Percentiles rank a stretch among this genome's conserved stretches.
These are phyloP conservation scores for Carollia perspicillata DNA, from an alignment of 2,113 vertebrate species.

Conservation along the genomic window DNA sequence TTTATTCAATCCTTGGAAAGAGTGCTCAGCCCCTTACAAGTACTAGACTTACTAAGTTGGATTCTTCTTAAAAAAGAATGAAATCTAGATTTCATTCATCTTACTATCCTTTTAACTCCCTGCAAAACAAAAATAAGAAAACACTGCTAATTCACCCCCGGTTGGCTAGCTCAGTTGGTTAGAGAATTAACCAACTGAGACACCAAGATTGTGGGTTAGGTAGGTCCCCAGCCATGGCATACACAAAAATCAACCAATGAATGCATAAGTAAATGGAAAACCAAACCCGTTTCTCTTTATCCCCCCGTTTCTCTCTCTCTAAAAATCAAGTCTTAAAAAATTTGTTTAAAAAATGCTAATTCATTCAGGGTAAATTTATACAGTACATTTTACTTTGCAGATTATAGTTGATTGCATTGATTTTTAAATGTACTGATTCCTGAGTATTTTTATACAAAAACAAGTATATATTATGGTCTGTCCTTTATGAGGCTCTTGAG, in stretches of 20 bases:
- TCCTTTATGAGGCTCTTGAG: neutral
- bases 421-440: neutral
- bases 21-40: neutral
- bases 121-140: neutral
- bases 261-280: no score
- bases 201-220: no score
- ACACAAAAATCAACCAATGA: no score
- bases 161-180: no score
- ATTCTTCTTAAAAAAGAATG: neutral
- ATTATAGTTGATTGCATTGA: neutral
- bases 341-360: neutral
- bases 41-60: neutral
- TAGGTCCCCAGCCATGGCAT: no score
- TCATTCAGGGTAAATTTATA: neutral
- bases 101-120: neutral
- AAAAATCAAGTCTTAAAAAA: no score
- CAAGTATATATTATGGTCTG: neutral
- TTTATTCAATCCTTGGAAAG: neutral
- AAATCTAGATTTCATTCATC: neutral
- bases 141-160: neutral
- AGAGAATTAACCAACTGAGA: no score
- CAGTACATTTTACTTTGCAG: neutral
- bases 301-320: no score
- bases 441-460: neutral
- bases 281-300: no score